Evolutionary conservation across 2,797 vertebrate species (phyloP).

Genomic region (Phyllotis vaccarum): DNA sequence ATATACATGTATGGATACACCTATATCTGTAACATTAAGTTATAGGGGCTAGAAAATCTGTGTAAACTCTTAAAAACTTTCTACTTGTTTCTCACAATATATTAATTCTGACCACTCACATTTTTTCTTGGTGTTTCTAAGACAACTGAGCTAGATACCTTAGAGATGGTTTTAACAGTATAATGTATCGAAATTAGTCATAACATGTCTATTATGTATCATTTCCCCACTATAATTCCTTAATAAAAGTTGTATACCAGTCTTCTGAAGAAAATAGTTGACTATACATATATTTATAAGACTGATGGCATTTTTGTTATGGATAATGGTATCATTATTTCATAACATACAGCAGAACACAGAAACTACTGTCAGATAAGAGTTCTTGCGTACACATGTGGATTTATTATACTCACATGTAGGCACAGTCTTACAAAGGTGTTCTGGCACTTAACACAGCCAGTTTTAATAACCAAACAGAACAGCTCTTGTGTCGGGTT

Average conservation of each 20-base stretch:
- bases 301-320: constrained; percentile 73
- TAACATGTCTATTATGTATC: constrained; percentile 60
- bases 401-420: constrained; percentile 72
- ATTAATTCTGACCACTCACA: constrained; percentile 75
- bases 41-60: constrained; percentile 70
- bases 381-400: constrained; percentile 64
- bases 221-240: constrained; percentile 66
- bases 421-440: constrained; percentile 83
- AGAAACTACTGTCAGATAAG: constrained; percentile 82
- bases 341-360: constrained; percentile 81
- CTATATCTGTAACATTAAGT: constrained; percentile 73
- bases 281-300: constrained; percentile 71
- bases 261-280: constrained; percentile 75
- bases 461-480: constrained; percentile 83
- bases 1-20: constrained; percentile 59
- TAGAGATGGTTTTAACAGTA: constrained; percentile 79
- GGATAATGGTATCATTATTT: constrained; percentile 70
- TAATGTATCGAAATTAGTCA: constrained; percentile 49
- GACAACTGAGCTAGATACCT: constrained; percentile 69
- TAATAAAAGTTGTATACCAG: constrained; percentile 71
- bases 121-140: constrained; percentile 78
- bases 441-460: constrained; percentile 88
- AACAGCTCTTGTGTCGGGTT: constrained; percentile 81
- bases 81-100: constrained; percentile 58
- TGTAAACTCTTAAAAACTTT: constrained; percentile 79